Evolutionary conservation across 2,797 vertebrate species (phyloP), one percentile per base, ranked within the genome.

Genomic region (Hyperoplus lanceolatus): DNA sequence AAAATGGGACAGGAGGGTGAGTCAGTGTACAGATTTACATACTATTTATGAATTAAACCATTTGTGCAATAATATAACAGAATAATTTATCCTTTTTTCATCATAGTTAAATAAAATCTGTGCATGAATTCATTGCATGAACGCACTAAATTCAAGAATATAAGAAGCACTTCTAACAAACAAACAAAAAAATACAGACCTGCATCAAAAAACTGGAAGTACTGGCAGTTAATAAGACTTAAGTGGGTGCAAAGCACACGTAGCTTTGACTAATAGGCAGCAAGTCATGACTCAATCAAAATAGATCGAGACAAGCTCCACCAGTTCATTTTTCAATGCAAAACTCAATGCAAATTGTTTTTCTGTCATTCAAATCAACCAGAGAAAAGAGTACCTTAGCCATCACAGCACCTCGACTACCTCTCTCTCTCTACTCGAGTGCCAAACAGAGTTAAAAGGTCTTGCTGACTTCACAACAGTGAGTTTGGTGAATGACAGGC

Each of bases 271-370:
- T 77, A 29, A 74, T 74, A 43, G 39, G 38, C 42, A 42, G 14
- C 6, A 38, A 73, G 21, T n/a, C 18, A 57, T 12, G 10, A 50
- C 41, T 70, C 29, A 73, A 11, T 63, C 10, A 45, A 42, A 70
- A 48, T 70, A 38, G 5, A 70, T 62, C 9, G 16, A 75, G 4
- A 70, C 18, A 51, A 61, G 60, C 63, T 12, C 50, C 46, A 2
- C 5, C 2, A 38, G 36, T 36, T 70, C 29, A 1, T 57, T 70
- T 82, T 70, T 49, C 70, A 15, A 86, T 66, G 77, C 78, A 85
- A 89, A 85, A 61, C 41, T 18, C 48, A 13, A 82, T 73, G 74
- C 69, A 87, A 85, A 88, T 60, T 0, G 48, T 36, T 54, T 48
- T 73, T 11, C 18, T 61, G 8, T 62, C 12, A 88, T 77, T 86